A percentile compares a stretch with the other conserved stretches of the same genome.
These are phyloP conservation scores for Loriculus beryllinus DNA, from an alignment of 2,797 vertebrate genomes.

Conservation along the genomic window DNA sequence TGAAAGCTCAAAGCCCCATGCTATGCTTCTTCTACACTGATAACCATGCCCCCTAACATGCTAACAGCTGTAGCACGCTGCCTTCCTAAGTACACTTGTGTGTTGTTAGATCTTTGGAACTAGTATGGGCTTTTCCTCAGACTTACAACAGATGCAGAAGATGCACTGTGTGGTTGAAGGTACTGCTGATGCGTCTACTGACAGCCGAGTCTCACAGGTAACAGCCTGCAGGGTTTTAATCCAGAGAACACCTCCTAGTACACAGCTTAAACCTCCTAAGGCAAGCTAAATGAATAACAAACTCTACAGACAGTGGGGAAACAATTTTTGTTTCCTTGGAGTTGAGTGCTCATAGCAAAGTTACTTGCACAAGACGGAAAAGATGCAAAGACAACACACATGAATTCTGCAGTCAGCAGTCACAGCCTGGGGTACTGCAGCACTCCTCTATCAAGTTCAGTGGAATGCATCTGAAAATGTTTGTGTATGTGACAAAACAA, in stretches of 20 bases:
- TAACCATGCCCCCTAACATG: not conserved
- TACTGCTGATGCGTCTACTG: not conserved
- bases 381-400: not conserved
- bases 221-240: not conserved
- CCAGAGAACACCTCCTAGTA: not conserved
- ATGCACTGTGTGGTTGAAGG: fast-evolving
- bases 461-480: not conserved
- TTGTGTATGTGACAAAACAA: not conserved
- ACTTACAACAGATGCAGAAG: not conserved
- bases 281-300: not conserved
- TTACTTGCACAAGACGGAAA: not conserved
- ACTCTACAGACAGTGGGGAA: not conserved
- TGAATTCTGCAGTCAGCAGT: not conserved
- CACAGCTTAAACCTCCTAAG: not conserved
- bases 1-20: not conserved
- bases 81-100: not conserved
- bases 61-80: not conserved
- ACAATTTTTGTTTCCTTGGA: not conserved
- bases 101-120: not conserved
- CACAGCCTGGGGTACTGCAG: not conserved
- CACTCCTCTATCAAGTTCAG: not conserved
- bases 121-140: not conserved
- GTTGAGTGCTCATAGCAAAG: not conserved
- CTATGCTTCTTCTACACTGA: not conserved
- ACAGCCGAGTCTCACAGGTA: not conserved